These are phyloP conservation scores for Heterohyrax brucei DNA, from an alignment of 2,797 vertebrate genomes.

Conservation along the genomic window DNA sequence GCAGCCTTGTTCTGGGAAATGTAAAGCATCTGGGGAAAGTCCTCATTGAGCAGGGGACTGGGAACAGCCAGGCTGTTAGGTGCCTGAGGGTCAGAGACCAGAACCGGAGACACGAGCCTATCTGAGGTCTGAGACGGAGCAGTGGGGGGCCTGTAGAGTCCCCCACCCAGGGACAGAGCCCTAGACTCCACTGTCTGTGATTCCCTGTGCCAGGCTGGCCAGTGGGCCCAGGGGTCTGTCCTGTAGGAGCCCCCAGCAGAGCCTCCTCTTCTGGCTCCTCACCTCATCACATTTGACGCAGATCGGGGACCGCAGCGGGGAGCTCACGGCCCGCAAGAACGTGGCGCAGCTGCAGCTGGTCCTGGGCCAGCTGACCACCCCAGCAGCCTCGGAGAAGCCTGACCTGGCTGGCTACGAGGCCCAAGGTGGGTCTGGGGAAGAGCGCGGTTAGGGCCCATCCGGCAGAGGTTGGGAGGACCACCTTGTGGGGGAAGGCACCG, in stretches of 20 bases:
- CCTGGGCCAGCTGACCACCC: constrained; percentile 90
- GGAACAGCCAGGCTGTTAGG: neutral
- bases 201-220: neutral
- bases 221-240: rapidly evolving
- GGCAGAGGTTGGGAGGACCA: neutral
- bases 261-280: neutral
- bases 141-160: neutral
- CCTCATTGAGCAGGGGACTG: too few relatives aligned
- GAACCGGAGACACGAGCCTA: neutral
- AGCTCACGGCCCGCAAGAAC: constrained; percentile 96
- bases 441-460: rapidly evolving
- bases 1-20: too few relatives aligned
- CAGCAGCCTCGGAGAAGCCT: constrained; percentile 89
- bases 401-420: constrained; percentile 95
- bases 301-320: constrained; percentile 96
- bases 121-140: neutral
- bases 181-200: too few relatives aligned
- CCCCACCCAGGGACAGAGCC: neutral
- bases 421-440: constrained; percentile 92
- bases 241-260: neutral
- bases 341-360: constrained; percentile 94
- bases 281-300: constrained; percentile 79
- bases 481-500: rapidly evolving
- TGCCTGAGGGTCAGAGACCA: too few relatives aligned
- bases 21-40: too few relatives aligned